Evolutionary conservation across 2,113 vertebrate genomes (phyloP).

Genomic region (Etheostoma spectabile): DNA sequence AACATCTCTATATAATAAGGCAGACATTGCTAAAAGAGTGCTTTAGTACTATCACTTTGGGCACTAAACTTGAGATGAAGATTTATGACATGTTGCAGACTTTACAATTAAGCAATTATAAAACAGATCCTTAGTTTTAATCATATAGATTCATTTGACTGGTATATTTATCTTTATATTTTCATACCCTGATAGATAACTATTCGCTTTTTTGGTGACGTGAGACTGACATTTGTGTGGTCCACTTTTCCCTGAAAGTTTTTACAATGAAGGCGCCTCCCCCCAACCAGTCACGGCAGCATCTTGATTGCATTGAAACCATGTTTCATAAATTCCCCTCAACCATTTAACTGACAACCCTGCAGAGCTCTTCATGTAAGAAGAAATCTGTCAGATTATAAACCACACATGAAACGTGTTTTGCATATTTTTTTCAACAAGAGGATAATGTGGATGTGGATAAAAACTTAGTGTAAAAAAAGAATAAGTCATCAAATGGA

Average conservation of each 20-base stretch:
- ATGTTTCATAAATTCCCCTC: conserved; percentile 55
- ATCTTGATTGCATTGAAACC: conserved; percentile 73
- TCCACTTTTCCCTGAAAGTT: conserved; percentile 50
- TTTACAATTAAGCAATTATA: neutral
- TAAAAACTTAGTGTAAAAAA: neutral
- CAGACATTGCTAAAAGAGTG: too few species aligned
- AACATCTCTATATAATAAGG: too few species aligned
- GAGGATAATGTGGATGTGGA: neutral
- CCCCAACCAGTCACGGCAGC: conserved; percentile 51
- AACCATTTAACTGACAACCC: conserved; percentile 44
- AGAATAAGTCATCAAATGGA: neutral
- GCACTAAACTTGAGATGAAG: neutral
- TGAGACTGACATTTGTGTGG: conserved; percentile 55
- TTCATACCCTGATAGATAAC: neutral
- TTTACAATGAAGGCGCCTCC: conserved; percentile 63
- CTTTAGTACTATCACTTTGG: too few species aligned
- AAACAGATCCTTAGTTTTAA: neutral
- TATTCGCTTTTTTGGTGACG: conserved; percentile 33
- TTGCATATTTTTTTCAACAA: conserved; percentile 34
- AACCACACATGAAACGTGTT: conserved; percentile 67
- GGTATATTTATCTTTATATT: neutral
- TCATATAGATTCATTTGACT: neutral
- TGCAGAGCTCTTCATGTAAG: conserved; percentile 39
- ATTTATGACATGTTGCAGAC: neutral
- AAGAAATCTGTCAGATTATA: conserved; percentile 50